A percentile compares a stretch with the other conserved stretches of the same genome.
phyloP scores from a whole-genome alignment of 2,113 vertebrate species.

The Siniperca knerii region DNA sequence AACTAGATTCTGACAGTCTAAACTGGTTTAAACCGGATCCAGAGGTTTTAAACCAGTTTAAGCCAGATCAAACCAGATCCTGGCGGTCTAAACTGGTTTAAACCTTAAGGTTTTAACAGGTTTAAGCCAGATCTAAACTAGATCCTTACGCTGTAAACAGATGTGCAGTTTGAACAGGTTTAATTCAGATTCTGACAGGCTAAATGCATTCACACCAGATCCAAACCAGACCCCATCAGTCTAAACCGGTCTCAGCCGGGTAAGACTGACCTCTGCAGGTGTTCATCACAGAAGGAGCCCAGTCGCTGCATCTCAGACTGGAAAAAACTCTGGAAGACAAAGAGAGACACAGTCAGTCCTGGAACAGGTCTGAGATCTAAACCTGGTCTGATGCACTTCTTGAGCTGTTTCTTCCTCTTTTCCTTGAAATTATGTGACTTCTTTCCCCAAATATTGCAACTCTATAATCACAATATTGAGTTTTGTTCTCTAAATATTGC shows the following conservation, averaged over 20 bases:
- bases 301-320: conserved; percentile 82
- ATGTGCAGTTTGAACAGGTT: background rate
- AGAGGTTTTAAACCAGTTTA: background rate
- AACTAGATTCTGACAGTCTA: background rate
- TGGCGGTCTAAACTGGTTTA: too few relatives aligned
- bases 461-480: too few relatives aligned
- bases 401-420: too few relatives aligned
- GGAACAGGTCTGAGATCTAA: background rate
- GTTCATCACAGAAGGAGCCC: conserved; percentile 83
- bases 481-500: too few relatives aligned
- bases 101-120: background rate
- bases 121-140: background rate
- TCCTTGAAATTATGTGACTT: too few relatives aligned
- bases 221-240: background rate
- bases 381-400: background rate
- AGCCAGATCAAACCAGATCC: background rate
- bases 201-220: background rate
- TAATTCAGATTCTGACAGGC: too few relatives aligned
- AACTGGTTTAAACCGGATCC: background rate
- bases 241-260: background rate
- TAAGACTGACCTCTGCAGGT: conserved; percentile 84
- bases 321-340: conserved; percentile 86
- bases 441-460: too few relatives aligned
- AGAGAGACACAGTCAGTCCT: background rate
- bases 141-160: background rate